phyloP scores from a whole-genome alignment of 2,113 vertebrate genomes.

The Chloropsis cyanopogon region DNA sequence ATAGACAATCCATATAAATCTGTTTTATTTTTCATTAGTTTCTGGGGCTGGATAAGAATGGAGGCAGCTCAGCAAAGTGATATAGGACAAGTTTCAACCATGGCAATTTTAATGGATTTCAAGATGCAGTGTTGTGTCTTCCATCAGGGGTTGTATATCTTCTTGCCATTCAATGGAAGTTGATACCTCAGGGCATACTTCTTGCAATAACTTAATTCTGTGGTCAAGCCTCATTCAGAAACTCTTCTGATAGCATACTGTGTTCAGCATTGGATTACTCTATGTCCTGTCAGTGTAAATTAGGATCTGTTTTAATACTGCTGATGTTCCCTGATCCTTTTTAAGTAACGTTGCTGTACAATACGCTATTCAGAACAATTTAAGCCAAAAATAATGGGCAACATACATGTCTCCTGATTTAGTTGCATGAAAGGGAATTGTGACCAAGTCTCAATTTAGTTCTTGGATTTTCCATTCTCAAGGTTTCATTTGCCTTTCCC shows the following conservation, averaged over 20 bases:
- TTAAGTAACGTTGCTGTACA: background rate
- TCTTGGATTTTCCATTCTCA: background rate
- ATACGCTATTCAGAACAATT: slow-evolving; percentile 1
- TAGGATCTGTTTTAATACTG: slow-evolving; percentile 18
- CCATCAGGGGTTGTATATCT: background rate
- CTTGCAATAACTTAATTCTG: background rate
- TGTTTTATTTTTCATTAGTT: background rate
- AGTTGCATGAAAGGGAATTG: background rate
- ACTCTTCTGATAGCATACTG: background rate
- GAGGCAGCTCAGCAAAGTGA: background rate
- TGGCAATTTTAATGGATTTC: background rate
- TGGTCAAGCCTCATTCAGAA: background rate
- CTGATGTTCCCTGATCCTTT: slow-evolving; percentile 14
- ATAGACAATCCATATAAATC: background rate
- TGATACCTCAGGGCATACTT: background rate
- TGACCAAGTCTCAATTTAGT: background rate
- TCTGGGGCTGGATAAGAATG: background rate
- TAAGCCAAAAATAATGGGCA: slow-evolving; percentile 53
- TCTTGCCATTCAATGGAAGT: background rate
- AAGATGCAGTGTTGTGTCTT: background rate
- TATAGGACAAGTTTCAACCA: background rate
- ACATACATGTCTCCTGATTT: background rate
- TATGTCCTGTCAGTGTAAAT: slow-evolving; percentile 18
- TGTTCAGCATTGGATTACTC: background rate
- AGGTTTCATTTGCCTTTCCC: background rate